Conservation (phyloP, 2,113 vertebrate species). For the Megaleporinus macrocephalus region DNA sequence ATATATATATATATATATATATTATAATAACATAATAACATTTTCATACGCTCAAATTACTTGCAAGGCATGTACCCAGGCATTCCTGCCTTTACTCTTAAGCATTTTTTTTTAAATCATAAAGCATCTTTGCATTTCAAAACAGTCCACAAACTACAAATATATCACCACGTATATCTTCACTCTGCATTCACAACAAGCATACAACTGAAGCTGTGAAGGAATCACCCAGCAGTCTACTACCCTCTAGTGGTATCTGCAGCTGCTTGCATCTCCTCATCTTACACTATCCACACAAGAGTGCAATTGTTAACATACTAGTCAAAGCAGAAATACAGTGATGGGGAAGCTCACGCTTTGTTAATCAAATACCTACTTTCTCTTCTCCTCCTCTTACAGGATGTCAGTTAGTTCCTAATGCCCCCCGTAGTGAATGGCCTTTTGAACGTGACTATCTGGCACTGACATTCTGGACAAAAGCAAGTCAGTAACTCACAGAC, state of each 20-base stretch:
- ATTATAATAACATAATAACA: no score
- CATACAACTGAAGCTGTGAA: neutral
- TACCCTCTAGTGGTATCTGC: conserved; percentile 63
- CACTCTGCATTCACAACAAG: neutral
- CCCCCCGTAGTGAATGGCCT: neutral
- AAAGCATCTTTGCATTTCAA: neutral
- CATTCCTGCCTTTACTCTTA: neutral
- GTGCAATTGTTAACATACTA: neutral
- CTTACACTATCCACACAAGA: neutral
- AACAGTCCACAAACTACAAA: neutral
- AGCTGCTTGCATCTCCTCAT: neutral
- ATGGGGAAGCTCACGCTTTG: conserved; percentile 13
- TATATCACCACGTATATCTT: neutral
- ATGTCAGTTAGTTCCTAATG: conserved; percentile 19
- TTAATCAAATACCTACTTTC: conserved; percentile 30
- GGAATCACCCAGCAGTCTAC: neutral
- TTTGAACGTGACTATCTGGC: neutral
- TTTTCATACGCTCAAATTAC: no score
- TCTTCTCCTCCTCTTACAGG: neutral
- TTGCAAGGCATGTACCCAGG: no score
- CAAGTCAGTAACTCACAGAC: neutral
- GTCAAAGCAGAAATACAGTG: conserved; percentile 18
- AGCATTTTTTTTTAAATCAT: no score
- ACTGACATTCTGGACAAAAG: neutral
- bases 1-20: no score